Base-by-base conservation (phyloP, 2,888 invertebrate species). In the Parnassius glacialis region DNA sequence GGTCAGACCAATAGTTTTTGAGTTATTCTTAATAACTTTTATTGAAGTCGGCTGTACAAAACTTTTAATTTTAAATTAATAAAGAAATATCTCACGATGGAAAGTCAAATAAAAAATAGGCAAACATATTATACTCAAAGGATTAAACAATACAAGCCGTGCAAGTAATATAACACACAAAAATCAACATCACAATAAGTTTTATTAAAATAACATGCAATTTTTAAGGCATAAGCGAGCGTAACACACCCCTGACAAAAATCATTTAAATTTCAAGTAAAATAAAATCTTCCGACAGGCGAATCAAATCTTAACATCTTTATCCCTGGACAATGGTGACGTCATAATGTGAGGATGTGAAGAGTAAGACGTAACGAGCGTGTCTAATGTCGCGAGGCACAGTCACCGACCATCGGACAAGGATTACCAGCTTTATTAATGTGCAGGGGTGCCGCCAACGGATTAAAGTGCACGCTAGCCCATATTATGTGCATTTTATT, bases 271-370 rank as follows among this genome's bases (percentile, higher is more conserved):
- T 57, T 62, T 51, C 54, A 58, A 45, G 50, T 20, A 58, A 54
- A 58, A 54, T 54, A 58, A 50, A 25, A 10, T 41, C 43, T 11
- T 1, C 41, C 50, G 62, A 50, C 50, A 54, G 11, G 43, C 54
- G 43, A 41, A 62, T 54, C 58, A 54, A 57, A 60, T 54, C 34
- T 57, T 58, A 62, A 58, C 58, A 54, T 25, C 58, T 62, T 54
- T 58, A 62, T 62, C 54, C 62, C 51, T 25, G 34, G 43, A 62
- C 62, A 62, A 62, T 58, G 16, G 62, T 62, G 59, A 59, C 52
- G 58, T 59, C 58, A 58, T 52, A 58, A 45, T 42, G 43, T 54
- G 43, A 43, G 52, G 59, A 44, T 44, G 50, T 52, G 25, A 10
- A 11, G 52, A 25, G n/a, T 50, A 25, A 9, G 56, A 9, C 34